phyloP scores from a whole-genome alignment of 2,797 vertebrate species.

The Sebastes nivosus region DNA sequence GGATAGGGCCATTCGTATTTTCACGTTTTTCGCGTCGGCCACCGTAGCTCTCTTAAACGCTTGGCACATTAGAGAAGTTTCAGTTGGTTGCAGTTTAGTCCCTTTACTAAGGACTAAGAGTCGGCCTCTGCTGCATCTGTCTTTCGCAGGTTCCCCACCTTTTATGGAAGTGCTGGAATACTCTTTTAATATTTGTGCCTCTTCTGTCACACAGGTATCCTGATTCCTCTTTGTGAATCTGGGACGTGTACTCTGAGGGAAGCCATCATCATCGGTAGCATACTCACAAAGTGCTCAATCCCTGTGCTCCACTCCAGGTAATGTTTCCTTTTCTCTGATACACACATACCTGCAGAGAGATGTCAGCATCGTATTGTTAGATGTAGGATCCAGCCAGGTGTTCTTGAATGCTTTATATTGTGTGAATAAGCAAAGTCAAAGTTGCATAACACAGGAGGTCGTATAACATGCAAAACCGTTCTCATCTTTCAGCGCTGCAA shows the following conservation, averaged over 20 bases:
- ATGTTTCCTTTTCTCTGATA: slow-evolving; percentile 12
- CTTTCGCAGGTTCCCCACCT: neutral
- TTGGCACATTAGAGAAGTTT: no score
- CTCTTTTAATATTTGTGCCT: neutral
- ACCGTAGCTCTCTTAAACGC: no score
- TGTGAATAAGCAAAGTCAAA: neutral
- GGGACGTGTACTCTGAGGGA: slow-evolving; percentile 96
- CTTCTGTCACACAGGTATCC: slow-evolving; percentile 85
- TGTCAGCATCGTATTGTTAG: neutral
- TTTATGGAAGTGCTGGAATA: neutral
- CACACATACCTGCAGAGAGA: neutral
- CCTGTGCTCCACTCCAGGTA: slow-evolving; percentile 97
- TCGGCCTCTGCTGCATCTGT: neutral
- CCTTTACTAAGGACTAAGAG: neutral
- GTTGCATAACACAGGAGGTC: slow-evolving; percentile 31
- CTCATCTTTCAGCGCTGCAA: slow-evolving; percentile 85
- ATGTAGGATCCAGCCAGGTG: neutral
- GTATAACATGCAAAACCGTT: slow-evolving; percentile 15
- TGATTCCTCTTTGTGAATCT: slow-evolving; percentile 94
- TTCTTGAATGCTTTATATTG: neutral
- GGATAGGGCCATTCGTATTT: no score
- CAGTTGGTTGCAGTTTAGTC: neutral
- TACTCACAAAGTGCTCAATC: slow-evolving; percentile 95
- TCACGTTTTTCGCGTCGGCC: no score
- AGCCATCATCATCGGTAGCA: slow-evolving; percentile 95